Conservation (phyloP, 2,888 invertebrate genomes). For the Ochropleura plecta region DNA sequence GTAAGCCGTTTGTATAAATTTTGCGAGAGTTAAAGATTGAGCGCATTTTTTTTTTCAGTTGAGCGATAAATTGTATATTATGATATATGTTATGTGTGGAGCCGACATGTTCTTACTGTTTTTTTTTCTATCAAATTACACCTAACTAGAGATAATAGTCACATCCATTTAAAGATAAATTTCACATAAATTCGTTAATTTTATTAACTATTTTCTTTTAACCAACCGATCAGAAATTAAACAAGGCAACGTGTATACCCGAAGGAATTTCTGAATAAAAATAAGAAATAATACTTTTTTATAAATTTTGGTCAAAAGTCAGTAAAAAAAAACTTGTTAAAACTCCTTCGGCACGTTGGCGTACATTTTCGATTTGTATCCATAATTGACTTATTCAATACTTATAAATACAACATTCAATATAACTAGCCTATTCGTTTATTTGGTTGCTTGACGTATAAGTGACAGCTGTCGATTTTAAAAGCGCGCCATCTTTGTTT, state of each 20-base stretch:
- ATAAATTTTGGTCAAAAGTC: conserved; percentile 24
- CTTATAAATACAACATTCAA: conserved; percentile 63
- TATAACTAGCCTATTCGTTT: conserved; percentile 55
- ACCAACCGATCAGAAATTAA: conserved; percentile 51
- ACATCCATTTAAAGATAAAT: conserved; percentile 76
- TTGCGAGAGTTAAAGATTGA: neutral
- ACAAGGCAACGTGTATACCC: conserved; percentile 22
- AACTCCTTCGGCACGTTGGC: conserved; percentile 40
- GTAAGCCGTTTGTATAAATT: neutral
- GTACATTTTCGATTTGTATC: conserved; percentile 30
- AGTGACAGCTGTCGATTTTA: conserved; percentile 38
- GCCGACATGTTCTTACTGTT: conserved; percentile 32
- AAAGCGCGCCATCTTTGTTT: conserved; percentile 17
- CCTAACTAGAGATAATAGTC: conserved; percentile 75
- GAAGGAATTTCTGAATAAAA: conserved; percentile 31
- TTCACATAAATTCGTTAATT: conserved; percentile 74
- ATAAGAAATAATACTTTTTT: neutral
- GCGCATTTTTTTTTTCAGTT: neutral
- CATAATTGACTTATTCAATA: conserved; percentile 65
- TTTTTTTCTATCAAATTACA: conserved; percentile 45
- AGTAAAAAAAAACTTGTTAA: neutral
- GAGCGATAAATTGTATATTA: neutral
- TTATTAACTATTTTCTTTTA: conserved; percentile 58
- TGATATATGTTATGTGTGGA: conserved; percentile 34
- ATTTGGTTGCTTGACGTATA: conserved; percentile 47